phyloP scores from a whole-genome alignment of 2,888 invertebrate species.

The Thecophora atra region DNA sequence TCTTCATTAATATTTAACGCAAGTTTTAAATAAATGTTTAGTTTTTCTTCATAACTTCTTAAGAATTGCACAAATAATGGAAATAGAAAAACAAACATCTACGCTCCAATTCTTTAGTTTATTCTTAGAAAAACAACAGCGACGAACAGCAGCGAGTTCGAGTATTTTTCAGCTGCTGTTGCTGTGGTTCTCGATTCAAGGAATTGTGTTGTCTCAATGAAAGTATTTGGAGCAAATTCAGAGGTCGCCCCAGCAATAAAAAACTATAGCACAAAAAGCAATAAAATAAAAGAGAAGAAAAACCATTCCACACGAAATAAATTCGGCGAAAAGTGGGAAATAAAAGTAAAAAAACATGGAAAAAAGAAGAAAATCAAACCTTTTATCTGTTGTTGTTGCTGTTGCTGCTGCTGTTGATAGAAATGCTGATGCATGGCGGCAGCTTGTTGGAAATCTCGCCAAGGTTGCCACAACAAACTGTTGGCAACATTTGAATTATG shows the following conservation, averaged over 20 bases:
- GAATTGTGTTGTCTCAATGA: neutral
- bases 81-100: no score
- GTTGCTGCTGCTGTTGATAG: constrained; percentile 59
- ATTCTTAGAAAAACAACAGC: no score
- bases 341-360: neutral
- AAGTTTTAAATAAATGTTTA: no score
- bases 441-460: constrained; percentile 63
- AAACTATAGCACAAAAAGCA: neutral
- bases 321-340: constrained; percentile 1
- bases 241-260: constrained; percentile 15
- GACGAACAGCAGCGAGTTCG: no score
- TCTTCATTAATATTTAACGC: no score
- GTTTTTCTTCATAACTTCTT: no score
- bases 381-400: constrained; percentile 53
- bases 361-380: constrained; percentile 47
- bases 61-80: no score
- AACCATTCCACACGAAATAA: neutral
- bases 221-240: constrained; percentile 23
- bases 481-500: constrained; percentile 59
- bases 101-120: no score
- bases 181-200: neutral
- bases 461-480: constrained; percentile 63
- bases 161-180: no score
- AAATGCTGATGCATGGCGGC: constrained; percentile 62
- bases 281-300: neutral